Conservation (phyloP, 1,140 invertebrate genomes). For the Charaxes varanes region DNA sequence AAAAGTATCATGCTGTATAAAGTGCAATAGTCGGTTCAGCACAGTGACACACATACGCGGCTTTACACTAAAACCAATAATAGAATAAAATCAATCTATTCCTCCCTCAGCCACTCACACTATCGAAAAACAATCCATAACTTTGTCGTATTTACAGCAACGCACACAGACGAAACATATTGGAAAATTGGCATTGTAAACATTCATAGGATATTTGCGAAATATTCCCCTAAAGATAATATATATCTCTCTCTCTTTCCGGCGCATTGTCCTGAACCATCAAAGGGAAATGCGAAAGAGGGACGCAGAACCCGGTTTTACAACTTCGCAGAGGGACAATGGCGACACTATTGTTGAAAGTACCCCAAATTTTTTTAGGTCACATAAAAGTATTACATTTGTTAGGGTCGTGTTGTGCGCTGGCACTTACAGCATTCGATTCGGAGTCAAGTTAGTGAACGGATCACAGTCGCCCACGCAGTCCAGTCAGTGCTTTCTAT, state of each 20-base stretch:
- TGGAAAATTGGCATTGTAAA: constrained; percentile 68
- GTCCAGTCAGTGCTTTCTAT: constrained; percentile 27
- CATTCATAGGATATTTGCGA: constrained; percentile 66
- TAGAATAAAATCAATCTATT: constrained; percentile 72
- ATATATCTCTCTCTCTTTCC: constrained; percentile 42
- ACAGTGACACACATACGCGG: constrained; percentile 72
- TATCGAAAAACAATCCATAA: constrained; percentile 55
- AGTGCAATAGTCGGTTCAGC: constrained; percentile 46
- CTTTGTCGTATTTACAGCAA: constrained; percentile 36
- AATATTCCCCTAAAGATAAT: constrained; percentile 39
- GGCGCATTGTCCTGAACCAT: constrained; percentile 17
- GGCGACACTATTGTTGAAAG: constrained; percentile 64
- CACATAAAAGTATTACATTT: constrained; percentile 71
- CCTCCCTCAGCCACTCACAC: constrained; percentile 64
- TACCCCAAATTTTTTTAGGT: constrained; percentile 72
- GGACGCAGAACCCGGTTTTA: constrained; percentile 52
- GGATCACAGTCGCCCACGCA: constrained; percentile 54
- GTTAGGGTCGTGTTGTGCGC: constrained; percentile 58
- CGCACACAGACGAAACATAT: constrained; percentile 45
- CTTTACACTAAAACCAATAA: constrained; percentile 73
- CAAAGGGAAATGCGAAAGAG: constrained; percentile 24
- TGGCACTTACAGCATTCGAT: constrained; percentile 62
- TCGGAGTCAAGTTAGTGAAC: constrained; percentile 53
- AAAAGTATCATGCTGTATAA: constrained; percentile 44
- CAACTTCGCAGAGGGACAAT: constrained; percentile 66